phyloP scores from a whole-genome alignment of 2,113 vertebrate genomes.

The Sarotherodon lohbergeri region DNA sequence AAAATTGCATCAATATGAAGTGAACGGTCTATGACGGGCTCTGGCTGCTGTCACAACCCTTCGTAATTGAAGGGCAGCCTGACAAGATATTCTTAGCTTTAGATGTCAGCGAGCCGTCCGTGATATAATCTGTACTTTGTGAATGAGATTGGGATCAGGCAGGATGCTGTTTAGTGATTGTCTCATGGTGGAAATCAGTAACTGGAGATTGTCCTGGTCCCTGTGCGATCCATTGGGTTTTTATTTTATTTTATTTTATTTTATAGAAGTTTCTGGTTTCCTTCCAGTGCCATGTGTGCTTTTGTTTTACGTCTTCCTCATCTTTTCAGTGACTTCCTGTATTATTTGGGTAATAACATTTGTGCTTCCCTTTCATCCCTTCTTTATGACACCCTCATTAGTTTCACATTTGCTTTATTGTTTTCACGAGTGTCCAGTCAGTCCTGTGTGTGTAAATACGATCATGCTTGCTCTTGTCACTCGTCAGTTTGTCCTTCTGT shows the following conservation, averaged over 20 bases:
- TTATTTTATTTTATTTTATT: neutral
- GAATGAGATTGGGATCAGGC: neutral
- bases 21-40: neutral
- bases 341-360: neutral
- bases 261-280: neutral
- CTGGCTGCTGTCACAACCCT: neutral
- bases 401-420: too few relatives aligned
- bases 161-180: neutral
- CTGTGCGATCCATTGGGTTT: neutral
- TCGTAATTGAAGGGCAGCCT: neutral
- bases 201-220: neutral
- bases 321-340: neutral
- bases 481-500: neutral
- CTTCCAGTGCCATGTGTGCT: neutral
- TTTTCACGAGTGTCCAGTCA: too few relatives aligned
- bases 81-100: neutral
- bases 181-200: rapidly evolving
- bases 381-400: neutral
- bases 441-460: neutral
- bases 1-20: neutral
- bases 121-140: neutral
- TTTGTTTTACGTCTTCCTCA: neutral
- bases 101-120: neutral
- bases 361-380: neutral
- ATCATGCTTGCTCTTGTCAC: neutral